phyloP scores from a whole-genome alignment of 2,888 invertebrate genomes.

The Zygothrica quintamaculata region DNA sequence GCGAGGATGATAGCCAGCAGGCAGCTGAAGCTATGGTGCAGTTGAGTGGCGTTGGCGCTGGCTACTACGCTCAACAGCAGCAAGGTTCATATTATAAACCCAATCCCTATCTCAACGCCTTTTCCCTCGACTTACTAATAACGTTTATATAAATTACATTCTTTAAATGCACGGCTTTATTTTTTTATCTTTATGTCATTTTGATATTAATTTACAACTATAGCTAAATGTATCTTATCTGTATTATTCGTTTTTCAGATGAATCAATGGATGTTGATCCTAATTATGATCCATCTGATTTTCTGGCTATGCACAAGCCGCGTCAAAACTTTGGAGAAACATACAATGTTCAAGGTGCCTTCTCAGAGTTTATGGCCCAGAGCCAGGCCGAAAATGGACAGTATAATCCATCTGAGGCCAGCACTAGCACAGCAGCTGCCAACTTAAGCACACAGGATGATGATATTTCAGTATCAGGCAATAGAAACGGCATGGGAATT shows the following conservation, averaged over 20 bases:
- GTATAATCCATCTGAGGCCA: conserved; percentile 52
- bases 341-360: conserved; percentile 46
- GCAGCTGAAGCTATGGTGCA: conserved; percentile 92
- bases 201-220: neutral
- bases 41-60: conserved; percentile 88
- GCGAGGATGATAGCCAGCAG: conserved; percentile 88
- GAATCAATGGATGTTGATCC: conserved; percentile 91
- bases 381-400: conserved; percentile 69
- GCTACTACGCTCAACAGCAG: conserved; percentile 86
- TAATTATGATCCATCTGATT: conserved; percentile 94
- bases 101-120: conserved; percentile 22
- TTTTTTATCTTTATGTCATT: conserved; percentile 13
- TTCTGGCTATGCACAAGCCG: conserved; percentile 87
- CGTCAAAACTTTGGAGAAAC: conserved; percentile 52
- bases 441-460: conserved; percentile 35
- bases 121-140: conserved; percentile 13
- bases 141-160: conserved; percentile 12
- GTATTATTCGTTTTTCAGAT: conserved; percentile 83
- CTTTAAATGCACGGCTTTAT: conserved; percentile 26
- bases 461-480: conserved; percentile 79
- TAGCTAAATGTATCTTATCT: conserved; percentile 14
- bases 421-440: conserved; percentile 57
- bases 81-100: conserved; percentile 80
- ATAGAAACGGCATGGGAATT: conserved; percentile 87
- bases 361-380: conserved; percentile 66